Evolutionary conservation across 1,140 invertebrate species (phyloP).

Genomic region (Limonius californicus): DNA sequence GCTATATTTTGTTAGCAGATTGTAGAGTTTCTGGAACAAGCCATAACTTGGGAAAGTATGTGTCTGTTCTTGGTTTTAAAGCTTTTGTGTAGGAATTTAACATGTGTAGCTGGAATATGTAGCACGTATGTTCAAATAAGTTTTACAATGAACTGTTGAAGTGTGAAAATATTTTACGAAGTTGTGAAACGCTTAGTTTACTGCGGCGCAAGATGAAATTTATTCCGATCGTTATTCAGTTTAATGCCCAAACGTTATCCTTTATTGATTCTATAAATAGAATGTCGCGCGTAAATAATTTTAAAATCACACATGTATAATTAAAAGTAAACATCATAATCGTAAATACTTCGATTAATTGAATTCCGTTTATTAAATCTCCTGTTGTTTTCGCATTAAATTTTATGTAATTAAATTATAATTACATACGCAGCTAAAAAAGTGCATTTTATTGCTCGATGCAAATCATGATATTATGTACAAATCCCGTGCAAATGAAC

Average conservation of each 20-base stretch:
- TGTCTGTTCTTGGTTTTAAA: slow-evolving; percentile 3
- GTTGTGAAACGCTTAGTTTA: neutral
- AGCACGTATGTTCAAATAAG: slow-evolving; percentile 5
- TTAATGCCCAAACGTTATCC: neutral
- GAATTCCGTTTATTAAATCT: neutral
- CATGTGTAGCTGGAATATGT: slow-evolving; percentile 6
- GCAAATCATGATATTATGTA: neutral
- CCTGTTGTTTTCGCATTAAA: neutral
- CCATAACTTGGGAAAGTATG: neutral
- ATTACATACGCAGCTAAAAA: neutral
- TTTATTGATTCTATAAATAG: slow-evolving; percentile 12
- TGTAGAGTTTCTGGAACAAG: too few species aligned
- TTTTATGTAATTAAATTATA: neutral
- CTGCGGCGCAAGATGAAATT: neutral
- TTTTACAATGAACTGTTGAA: slow-evolving; percentile 5
- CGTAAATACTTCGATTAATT: neutral
- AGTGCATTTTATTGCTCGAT: neutral
- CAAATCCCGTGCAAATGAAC: neutral
- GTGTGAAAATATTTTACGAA: slow-evolving; percentile 12
- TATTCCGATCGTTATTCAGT: neutral
- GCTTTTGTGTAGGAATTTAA: slow-evolving; percentile 12
- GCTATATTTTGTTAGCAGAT: too few species aligned
- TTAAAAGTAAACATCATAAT: neutral
- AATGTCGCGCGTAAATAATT: neutral
- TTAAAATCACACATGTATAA: neutral